These are phyloP conservation scores for Mizuhopecten yessoensis DNA, from an alignment of 1,140 invertebrate genomes.

Conservation along the genomic window DNA sequence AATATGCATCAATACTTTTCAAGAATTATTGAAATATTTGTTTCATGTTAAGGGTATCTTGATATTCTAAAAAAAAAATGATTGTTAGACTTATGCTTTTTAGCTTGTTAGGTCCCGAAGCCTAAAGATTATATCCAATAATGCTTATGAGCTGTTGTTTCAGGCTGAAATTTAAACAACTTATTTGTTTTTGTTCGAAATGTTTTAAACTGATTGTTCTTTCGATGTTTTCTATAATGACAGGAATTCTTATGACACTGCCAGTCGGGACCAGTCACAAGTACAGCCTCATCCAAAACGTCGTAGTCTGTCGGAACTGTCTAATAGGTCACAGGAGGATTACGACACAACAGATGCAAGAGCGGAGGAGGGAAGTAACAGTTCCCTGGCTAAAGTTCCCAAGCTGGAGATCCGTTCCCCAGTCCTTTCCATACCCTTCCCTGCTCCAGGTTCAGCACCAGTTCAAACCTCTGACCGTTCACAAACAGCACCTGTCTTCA, in stretches of 20 bases:
- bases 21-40: too few species aligned
- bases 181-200: not conserved
- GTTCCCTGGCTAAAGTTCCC: constrained; percentile 74
- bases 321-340: constrained; percentile 66
- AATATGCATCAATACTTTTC: too few species aligned
- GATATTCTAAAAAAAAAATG: too few species aligned
- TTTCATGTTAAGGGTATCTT: too few species aligned
- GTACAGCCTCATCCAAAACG: constrained; percentile 69
- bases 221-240: not conserved
- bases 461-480: constrained; percentile 24
- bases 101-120: too few species aligned
- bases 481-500: not conserved
- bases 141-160: not conserved
- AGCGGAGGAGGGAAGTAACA: constrained; percentile 23
- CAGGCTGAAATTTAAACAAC: constrained; percentile 49
- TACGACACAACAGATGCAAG: constrained; percentile 60
- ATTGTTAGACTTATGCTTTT: too few species aligned
- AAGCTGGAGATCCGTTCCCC: constrained; percentile 78
- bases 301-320: constrained; percentile 74
- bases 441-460: constrained; percentile 54
- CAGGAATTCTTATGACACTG: constrained; percentile 62
- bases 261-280: constrained; percentile 29
- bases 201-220: not conserved
- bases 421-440: constrained; percentile 64
- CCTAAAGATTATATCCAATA: too few species aligned